Conservation (phyloP, 2,888 invertebrate genomes). For the Cheilosia urbana region DNA sequence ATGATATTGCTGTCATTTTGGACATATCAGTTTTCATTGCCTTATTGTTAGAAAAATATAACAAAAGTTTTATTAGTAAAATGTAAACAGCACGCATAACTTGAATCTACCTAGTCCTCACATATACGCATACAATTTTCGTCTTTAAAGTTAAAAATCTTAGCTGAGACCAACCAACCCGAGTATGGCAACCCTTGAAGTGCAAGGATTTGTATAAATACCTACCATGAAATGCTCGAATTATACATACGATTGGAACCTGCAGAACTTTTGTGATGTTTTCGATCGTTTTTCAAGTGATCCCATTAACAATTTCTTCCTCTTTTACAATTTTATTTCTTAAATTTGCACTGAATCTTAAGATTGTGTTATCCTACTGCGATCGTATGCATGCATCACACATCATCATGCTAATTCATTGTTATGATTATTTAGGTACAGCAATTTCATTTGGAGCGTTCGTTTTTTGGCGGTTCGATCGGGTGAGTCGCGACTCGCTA, state of each 20-base stretch:
- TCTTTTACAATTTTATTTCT: conserved; percentile 4
- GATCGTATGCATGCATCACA: conserved; percentile 33
- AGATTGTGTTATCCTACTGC: background rate
- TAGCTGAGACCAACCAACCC: no score
- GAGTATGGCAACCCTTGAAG: background rate
- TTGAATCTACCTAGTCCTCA: no score
- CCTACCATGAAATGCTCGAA: background rate
- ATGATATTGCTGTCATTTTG: no score
- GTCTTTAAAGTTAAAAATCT: no score
- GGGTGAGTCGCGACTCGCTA: conserved; percentile 4
- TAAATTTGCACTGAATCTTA: conserved; percentile 26
- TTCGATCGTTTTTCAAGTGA: conserved; percentile 18
- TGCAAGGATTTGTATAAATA: background rate
- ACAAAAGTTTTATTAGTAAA: no score
- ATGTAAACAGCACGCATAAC: no score
- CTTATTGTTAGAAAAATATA: no score
- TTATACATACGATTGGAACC: no score
- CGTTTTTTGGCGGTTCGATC: conserved; percentile 32
- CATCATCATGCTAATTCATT: conserved; percentile 61
- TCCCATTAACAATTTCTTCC: conserved; percentile 8
- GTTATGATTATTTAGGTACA: conserved; percentile 55
- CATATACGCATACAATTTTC: no score
- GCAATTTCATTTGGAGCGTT: conserved; percentile 12
- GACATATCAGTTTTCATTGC: no score
- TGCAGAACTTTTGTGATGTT: conserved; percentile 2